A percentile compares a stretch with the other conserved stretches of the same genome.
Conservation (phyloP, 2,797 vertebrate genomes). For the Chiroxiphia lanceolata region DNA sequence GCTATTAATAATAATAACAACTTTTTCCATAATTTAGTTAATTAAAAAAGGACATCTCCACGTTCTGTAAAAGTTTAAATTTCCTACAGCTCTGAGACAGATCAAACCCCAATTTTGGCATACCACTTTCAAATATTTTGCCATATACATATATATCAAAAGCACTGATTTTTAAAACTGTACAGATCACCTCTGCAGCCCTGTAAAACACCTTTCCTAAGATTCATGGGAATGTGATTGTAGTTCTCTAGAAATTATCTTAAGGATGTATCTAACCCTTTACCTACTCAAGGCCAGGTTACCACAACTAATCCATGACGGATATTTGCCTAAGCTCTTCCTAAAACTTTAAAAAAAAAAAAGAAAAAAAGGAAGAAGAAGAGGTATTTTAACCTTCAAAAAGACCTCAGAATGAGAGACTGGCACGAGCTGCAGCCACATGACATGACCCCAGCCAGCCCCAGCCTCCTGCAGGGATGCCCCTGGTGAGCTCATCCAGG, state of each 20-base stretch:
- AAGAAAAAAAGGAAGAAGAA: background rate
- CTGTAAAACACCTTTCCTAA: background rate
- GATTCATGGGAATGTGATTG: background rate
- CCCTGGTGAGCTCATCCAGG: rapidly evolving
- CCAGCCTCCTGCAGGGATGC: rapidly evolving
- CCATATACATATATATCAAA: background rate
- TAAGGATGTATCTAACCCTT: background rate
- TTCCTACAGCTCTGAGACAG: background rate
- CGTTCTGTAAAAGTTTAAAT: background rate
- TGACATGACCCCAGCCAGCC: background rate
- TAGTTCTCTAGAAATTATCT: background rate
- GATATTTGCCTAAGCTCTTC: background rate
- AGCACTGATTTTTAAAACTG: background rate
- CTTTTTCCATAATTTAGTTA: background rate
- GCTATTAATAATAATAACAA: background rate
- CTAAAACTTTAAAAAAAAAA: background rate
- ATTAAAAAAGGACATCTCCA: background rate
- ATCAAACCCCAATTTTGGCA: background rate
- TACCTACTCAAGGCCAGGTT: background rate
- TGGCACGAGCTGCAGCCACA: background rate
- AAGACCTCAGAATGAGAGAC: background rate
- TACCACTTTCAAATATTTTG: background rate
- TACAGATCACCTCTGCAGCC: background rate
- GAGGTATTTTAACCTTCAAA: background rate
- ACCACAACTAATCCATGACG: rapidly evolving